A percentile compares a stretch with the other conserved stretches of the same genome.
Conservation (phyloP, 2,888 invertebrate species). For the Sesamia inferens region DNA sequence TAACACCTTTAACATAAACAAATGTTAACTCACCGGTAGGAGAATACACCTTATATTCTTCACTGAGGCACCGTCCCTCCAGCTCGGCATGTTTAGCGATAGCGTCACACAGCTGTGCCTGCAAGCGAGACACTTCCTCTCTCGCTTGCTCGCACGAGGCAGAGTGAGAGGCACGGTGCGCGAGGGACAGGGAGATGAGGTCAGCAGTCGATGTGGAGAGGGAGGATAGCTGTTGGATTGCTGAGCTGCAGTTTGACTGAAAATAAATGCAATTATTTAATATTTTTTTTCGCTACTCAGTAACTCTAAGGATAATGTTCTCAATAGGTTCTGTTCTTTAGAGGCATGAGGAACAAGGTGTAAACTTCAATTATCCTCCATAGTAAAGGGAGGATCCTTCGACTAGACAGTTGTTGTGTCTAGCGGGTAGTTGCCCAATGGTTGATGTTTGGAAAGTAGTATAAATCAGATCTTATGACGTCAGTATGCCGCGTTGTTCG, state of each 20-base stretch:
- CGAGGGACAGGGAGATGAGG: not conserved
- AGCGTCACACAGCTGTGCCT: constrained; percentile 47
- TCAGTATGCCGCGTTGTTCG: no score
- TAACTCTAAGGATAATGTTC: not conserved
- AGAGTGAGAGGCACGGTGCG: constrained; percentile 13
- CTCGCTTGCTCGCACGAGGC: constrained; percentile 17
- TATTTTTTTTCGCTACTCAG: not conserved
- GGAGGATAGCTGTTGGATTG: constrained; percentile 46
- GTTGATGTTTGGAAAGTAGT: no score
- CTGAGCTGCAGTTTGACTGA: constrained; percentile 62
- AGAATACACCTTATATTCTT: constrained; percentile 80
- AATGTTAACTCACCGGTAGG: constrained; percentile 78
- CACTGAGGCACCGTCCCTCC: constrained; percentile 73
- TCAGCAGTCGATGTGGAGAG: constrained; percentile 35
- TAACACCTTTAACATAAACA: not conserved
- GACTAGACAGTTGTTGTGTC: no score
- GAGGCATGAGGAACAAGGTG: no score
- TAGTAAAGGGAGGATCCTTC: no score
- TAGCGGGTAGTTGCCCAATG: no score
- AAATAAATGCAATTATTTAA: not conserved
- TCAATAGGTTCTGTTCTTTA: no score
- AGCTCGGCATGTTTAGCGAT: constrained; percentile 64
- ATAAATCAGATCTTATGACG: no score
- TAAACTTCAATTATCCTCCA: no score
- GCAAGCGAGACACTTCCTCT: constrained; percentile 28